phyloP scores from a whole-genome alignment of 2,113 vertebrate genomes.

The Dermatemys mawii region DNA sequence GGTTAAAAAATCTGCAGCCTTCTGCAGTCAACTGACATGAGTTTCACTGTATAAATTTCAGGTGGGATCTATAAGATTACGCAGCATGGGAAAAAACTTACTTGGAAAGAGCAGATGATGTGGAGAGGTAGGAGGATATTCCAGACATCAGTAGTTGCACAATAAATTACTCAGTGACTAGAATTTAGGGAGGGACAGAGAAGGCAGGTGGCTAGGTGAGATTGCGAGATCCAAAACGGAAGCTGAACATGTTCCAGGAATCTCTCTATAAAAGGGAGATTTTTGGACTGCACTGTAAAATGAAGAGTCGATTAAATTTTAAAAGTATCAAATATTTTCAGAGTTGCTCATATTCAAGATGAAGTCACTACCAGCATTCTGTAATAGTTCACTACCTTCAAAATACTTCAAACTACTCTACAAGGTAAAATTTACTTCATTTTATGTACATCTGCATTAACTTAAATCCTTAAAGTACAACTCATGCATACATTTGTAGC shows the following conservation, averaged over 20 bases:
- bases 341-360: not conserved
- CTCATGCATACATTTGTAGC: not conserved
- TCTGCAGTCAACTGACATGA: accelerated
- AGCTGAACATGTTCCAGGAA: too few species aligned
- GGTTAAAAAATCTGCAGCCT: accelerated
- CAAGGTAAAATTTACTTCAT: not conserved
- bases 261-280: not conserved
- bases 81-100: not conserved
- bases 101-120: not conserved
- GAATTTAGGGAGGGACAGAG: not conserved
- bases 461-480: not conserved
- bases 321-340: not conserved
- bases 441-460: not conserved
- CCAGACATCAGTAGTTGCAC: constrained; percentile 19
- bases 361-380: not conserved
- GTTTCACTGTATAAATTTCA: not conserved
- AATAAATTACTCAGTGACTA: not conserved
- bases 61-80: not conserved
- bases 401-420: not conserved
- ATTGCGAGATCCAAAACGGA: not conserved
- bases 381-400: not conserved
- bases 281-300: not conserved
- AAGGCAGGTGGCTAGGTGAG: not conserved
- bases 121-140: constrained; percentile 12
- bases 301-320: not conserved